Evolutionary conservation across 1,140 invertebrate species (phyloP), one percentile per base, ranked within the genome.

Genomic region (Maniola jurtina): DNA sequence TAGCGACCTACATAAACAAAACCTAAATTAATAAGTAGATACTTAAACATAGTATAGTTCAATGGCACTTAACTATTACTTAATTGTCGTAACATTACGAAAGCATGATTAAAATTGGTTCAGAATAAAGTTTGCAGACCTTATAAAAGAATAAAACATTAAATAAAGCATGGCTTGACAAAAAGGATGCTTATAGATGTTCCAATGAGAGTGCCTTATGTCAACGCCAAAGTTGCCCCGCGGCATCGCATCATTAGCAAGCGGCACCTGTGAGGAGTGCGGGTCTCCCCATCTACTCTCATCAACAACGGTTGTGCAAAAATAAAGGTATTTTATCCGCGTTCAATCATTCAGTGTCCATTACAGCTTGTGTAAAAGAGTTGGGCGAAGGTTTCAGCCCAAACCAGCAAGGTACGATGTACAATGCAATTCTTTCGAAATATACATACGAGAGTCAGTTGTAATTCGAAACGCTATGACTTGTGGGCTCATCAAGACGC

Each of bases 401-500:
- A 52, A 65, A 71, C 8, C 64, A 14, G 76, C 70, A 78, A 81
- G 79, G 74, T 67, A 82, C 33, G 11, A 0, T 40, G 58, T 38
- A 50, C 63, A 65, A 59, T 25, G 58, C 66, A 65, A 70, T 73
- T 72, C 66, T 64, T 64, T 63, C 58, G 50, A 7, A 64, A 58
- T 36, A 45, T 66, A 59, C 59, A 66, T 34, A 47, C 47, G 68
- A 74, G 56, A 61, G 71, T 68, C 56, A 56, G 66, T 66, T 70
- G 72, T 78, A 77, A 79, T 80, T 75, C 68, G 70, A 73, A 79
- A 81, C 80, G 71, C 73, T 77, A 78, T 73, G 77, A 77, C 73
- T 80, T 81, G 79, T 81, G 79, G 78, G 81, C 76, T 85, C 83
- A 85, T 85, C 81, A 85, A 85, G 83, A 79, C 80, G 76, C 82